Base-by-base conservation (phyloP, 2,797 vertebrate species). In the Capromys pilorides region DNA sequence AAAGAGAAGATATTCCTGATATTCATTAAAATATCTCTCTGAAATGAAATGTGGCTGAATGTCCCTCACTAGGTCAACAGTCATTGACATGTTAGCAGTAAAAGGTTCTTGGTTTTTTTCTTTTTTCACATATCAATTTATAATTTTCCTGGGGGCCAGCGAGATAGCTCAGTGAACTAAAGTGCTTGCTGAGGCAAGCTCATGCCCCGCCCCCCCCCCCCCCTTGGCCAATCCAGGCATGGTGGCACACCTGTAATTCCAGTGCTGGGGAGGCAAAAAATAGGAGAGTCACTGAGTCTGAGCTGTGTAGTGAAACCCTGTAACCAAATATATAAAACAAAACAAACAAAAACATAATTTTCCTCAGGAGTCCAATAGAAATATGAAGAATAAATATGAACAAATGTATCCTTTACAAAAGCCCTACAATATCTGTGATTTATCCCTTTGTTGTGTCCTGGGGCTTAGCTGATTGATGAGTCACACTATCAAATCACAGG, bases 401-500 rank as follows among this genome's bases (percentile, higher is more conserved):
- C 26, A 94, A 61, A 49, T 14, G 18, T 73, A 2, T 64, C 71
- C 49, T 88, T 64, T 73, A 69, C n/a, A 73, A 45, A 90, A 82
- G 54, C n/a, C 12, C n/a, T 12, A 36, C 8, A 51, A 0, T 94
- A 57, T 83, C 13, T 28, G 6, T 49, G 62, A 22, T 88, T 59
- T 59, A 93, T 51, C 64, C 67, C n/a, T 95, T 84, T 69, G 26
- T 62, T 51, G 13, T 75, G 36, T 31, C 11, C 78, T 93, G 12
- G 11, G 24, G 83, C 45, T 84, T 82, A 91, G 88, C 57, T 94
- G 66, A 41, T 59, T 39, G 71, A 13, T 86, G n/a, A 64, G 22
- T 86, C 49, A 41, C 71, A 78, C 91, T 93, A 82, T 95, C 86
- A 91, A 94, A 92, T 97, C 97, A 97, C 95, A 89, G 97, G 96